These are phyloP conservation scores for Pherbina coryleti DNA, from an alignment of 2,888 invertebrate species.

Conservation along the genomic window DNA sequence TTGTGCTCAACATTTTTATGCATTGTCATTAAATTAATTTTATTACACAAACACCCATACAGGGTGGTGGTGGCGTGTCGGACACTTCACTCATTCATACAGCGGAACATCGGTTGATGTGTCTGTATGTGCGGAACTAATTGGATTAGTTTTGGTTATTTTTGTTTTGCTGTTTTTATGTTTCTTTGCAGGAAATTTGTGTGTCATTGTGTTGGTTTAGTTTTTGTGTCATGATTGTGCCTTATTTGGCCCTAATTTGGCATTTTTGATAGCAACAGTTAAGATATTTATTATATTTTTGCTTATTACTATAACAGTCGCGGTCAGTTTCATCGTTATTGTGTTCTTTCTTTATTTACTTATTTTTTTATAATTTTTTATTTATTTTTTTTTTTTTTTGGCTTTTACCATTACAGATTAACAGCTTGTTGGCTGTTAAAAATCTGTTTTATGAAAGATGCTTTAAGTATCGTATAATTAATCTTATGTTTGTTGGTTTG, in stretches of 20 bases:
- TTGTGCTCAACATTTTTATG: slow-evolving; percentile 61
- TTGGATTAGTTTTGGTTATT: slow-evolving; percentile 58
- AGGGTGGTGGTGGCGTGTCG: neutral
- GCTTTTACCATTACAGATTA: too few relatives aligned
- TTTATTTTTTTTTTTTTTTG: too few relatives aligned
- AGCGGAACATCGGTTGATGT: neutral
- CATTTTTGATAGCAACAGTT: slow-evolving; percentile 40
- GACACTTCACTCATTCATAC: neutral
- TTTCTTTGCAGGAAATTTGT: neutral
- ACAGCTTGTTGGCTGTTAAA: too few relatives aligned
- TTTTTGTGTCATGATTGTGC: slow-evolving; percentile 27
- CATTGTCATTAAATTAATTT: slow-evolving; percentile 62
- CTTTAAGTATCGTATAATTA: too few relatives aligned
- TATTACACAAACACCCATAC: slow-evolving; percentile 44
- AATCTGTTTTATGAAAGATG: too few relatives aligned
- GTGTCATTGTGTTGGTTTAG: slow-evolving; percentile 5
- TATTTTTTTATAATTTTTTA: too few relatives aligned
- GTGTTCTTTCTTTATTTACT: too few relatives aligned
- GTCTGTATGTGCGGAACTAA: slow-evolving; percentile 50
- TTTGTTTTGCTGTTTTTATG: slow-evolving; percentile 41
- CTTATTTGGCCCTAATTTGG: slow-evolving; percentile 23
- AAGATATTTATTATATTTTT: slow-evolving; percentile 43
- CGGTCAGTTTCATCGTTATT: too few relatives aligned
- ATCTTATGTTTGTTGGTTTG: too few relatives aligned
- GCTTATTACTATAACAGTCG: slow-evolving; percentile 20